Conservation (phyloP, 2,888 invertebrate genomes). For the Meta bourneti region DNA sequence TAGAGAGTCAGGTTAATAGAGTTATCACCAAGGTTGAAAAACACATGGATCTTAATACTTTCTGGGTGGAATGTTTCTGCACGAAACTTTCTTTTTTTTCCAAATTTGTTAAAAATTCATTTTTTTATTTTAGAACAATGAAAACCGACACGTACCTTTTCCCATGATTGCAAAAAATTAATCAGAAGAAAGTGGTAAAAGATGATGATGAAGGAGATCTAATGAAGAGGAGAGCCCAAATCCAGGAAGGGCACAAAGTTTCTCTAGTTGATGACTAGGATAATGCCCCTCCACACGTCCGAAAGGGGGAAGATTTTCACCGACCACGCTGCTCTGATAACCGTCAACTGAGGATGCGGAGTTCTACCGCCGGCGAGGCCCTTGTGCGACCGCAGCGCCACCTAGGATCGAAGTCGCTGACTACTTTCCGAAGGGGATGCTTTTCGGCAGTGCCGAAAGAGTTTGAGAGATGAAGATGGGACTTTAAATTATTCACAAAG, state of each 20-base stretch:
- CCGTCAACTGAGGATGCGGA: conserved; percentile 27
- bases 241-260: conserved; percentile 33
- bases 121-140: not conserved
- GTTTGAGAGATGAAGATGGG: not conserved
- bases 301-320: conserved; percentile 44
- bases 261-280: conserved; percentile 28
- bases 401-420: not conserved
- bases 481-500: not conserved
- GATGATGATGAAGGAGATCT: conserved; percentile 16
- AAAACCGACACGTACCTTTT: conserved; percentile 17
- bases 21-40: too few relatives aligned
- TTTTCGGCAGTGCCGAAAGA: not conserved
- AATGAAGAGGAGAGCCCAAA: conserved; percentile 4
- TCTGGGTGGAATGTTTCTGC: not conserved
- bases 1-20: too few relatives aligned
- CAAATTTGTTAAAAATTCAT: not conserved
- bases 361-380: conserved; percentile 4
- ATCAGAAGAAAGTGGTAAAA: not conserved
- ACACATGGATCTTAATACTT: too few relatives aligned
- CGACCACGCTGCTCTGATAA: conserved; percentile 41
- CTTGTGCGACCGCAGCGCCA: conserved; percentile 31
- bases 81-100: not conserved
- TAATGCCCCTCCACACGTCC: conserved; percentile 12
- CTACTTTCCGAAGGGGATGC: not conserved
- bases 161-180: conserved; percentile 15